phyloP scores from a whole-genome alignment of 2,113 vertebrate genomes.

The Astur gentilis region DNA sequence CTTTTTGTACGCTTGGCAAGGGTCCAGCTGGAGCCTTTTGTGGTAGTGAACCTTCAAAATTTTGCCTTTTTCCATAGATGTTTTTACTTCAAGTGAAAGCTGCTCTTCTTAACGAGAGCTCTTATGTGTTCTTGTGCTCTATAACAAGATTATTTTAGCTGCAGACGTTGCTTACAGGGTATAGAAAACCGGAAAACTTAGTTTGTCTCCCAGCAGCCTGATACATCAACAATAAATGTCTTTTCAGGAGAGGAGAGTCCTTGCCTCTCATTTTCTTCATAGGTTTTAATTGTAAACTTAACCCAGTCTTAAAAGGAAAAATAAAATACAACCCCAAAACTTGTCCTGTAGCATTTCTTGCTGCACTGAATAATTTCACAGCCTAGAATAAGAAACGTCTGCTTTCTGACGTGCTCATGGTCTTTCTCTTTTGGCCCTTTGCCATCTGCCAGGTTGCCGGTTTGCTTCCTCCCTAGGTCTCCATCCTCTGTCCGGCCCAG shows the following conservation, averaged over 20 bases:
- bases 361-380: not conserved
- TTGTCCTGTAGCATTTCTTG: not conserved
- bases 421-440: not conserved
- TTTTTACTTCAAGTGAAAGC: not conserved
- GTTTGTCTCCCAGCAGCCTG: not conserved
- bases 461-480: not conserved
- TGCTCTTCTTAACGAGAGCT: not conserved
- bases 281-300: not conserved
- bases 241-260: not conserved
- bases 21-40: not conserved
- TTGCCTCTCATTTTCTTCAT: not conserved
- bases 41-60: not conserved
- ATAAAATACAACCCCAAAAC: not conserved
- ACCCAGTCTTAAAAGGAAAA: not conserved
- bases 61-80: not conserved
- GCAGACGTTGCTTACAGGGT: not conserved
- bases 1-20: not conserved
- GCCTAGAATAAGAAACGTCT: not conserved
- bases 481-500: not conserved
- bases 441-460: not conserved
- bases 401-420: not conserved
- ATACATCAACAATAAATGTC: not conserved
- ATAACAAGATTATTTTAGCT: not conserved
- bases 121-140: not conserved
- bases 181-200: not conserved